Conservation (phyloP, 37 sponge, comb jelly and placozoan species). For the Ephydatia muelleri region DNA sequence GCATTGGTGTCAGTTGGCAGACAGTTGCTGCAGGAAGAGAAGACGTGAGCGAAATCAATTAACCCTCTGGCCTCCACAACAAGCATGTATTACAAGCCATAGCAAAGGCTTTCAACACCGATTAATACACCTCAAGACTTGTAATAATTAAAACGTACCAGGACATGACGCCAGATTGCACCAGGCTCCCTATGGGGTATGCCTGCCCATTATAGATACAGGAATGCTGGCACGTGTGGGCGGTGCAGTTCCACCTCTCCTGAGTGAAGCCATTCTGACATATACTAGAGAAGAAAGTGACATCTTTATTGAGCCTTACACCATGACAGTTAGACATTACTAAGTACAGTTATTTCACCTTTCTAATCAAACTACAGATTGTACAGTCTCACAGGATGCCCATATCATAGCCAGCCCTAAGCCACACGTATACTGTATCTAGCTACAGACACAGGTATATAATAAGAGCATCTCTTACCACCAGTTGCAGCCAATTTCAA, state of each 20-base stretch:
- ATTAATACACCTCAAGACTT: neutral
- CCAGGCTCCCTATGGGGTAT: conserved; percentile 15
- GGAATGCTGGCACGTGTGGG: conserved; percentile 38
- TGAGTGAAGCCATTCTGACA: conserved; percentile 62
- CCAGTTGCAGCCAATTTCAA: conserved; percentile 81
- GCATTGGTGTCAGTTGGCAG: conserved; percentile 49
- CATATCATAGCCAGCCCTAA: too few species aligned
- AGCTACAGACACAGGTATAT: too few species aligned
- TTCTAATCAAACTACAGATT: too few species aligned
- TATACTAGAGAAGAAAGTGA: conserved; percentile 28
- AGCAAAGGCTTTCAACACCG: neutral
- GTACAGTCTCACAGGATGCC: too few species aligned
- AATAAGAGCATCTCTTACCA: conserved; percentile 45
- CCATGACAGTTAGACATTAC: neutral
- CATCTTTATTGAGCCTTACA: neutral
- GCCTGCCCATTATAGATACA: conserved; percentile 46
- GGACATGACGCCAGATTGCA: neutral
- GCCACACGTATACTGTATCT: too few species aligned
- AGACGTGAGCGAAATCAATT: neutral
- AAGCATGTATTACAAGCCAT: neutral
- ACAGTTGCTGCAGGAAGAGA: conserved; percentile 34
- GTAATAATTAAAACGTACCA: conserved; percentile 3
- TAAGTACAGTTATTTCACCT: too few species aligned
- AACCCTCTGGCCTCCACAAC: neutral
- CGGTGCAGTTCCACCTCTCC: conserved; percentile 82